Evolutionary conservation across 2,888 invertebrate species (phyloP), one percentile per base, ranked within the genome.

Genomic region (Osedax fenrisi): DNA sequence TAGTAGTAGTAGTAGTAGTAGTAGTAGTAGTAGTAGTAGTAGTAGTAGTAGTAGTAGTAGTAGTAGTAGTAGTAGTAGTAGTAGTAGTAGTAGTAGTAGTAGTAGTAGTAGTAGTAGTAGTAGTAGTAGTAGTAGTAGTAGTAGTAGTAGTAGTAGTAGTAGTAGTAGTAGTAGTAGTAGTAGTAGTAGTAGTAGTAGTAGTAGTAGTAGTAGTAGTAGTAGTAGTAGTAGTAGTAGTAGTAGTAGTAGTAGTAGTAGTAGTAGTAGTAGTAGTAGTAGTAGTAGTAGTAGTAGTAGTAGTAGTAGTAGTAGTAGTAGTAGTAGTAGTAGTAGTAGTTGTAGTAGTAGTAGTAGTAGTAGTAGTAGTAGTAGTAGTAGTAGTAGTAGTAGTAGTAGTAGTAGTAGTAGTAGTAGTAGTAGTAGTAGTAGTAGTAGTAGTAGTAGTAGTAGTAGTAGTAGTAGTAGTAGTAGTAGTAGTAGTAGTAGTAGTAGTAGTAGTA

Each of bases 51-150:
- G 27, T 25, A 74, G 67, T 70, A 72, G 41, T 74, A 74, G 66
- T 68, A 74, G 27, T 74, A 74, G 66, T 74, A 27, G 27, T 74
- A 74, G 66, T 70, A 69, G 66, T 69, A 74, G 26, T 74, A 74
- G 66, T 74, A 74, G 66, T 74, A 74, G 66, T 70, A 70, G 27
- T 74, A 74, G 66, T 68, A 74, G 66, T 74, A 68, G 66, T 69
- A 74, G 66, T 70, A 74, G 72, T 41, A 66, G 68, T 72, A 72
- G 68, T 72, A 74, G 68, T 74, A 74, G 68, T 74, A 74, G 68
- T 69, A 74, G 41, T 71, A 74, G 22, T 27, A 70, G 68, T 73
- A 74, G 68, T 74, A 73, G 69, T 72, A 59, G 69, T 72, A 71
- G 69, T 75, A 56, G 69, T 72, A 2, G 59, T 70, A 71, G 69